These are phyloP conservation scores for Latrodectus hesperus DNA, from an alignment of 2,888 invertebrate species.

Conservation along the genomic window DNA sequence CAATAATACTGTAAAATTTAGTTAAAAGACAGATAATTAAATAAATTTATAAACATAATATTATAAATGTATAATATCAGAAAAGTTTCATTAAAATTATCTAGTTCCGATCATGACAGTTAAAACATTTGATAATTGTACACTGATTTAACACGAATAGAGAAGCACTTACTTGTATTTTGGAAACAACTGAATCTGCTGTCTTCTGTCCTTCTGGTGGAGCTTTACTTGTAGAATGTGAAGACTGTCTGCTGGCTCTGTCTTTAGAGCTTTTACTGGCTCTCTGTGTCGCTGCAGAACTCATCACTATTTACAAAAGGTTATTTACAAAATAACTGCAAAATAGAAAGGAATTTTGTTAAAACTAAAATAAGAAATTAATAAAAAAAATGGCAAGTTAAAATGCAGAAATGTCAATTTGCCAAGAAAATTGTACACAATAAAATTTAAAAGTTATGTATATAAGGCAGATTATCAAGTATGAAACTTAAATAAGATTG, in stretches of 20 bases:
- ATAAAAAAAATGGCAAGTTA: not conserved
- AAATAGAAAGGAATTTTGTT: slow-evolving; percentile 9
- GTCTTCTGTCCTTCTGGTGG: slow-evolving; percentile 53
- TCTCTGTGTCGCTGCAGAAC: slow-evolving; percentile 68
- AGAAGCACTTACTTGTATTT: slow-evolving; percentile 53
- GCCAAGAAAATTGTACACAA: too few species aligned
- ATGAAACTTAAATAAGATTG: not conserved
- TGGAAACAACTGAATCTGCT: slow-evolving; percentile 62
- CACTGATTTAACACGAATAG: too few species aligned
- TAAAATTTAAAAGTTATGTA: not conserved
- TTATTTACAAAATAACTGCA: slow-evolving; percentile 69
- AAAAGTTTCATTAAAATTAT: too few species aligned
- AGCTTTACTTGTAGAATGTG: slow-evolving; percentile 46
- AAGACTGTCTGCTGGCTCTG: slow-evolving; percentile 58
- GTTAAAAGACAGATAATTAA: too few species aligned
- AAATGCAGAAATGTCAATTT: not conserved
- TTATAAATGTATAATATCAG: too few species aligned
- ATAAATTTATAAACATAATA: too few species aligned
- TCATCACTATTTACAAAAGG: slow-evolving; percentile 71
- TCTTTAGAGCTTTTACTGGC: slow-evolving; percentile 68
- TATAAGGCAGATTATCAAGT: not conserved
- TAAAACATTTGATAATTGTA: not conserved
- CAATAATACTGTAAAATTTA: too few species aligned
- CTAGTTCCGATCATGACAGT: too few species aligned
- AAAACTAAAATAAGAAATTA: not conserved